These are phyloP conservation scores for Salvelinus namaycush DNA, from an alignment of 2,113 vertebrate species.

Conservation along the genomic window DNA sequence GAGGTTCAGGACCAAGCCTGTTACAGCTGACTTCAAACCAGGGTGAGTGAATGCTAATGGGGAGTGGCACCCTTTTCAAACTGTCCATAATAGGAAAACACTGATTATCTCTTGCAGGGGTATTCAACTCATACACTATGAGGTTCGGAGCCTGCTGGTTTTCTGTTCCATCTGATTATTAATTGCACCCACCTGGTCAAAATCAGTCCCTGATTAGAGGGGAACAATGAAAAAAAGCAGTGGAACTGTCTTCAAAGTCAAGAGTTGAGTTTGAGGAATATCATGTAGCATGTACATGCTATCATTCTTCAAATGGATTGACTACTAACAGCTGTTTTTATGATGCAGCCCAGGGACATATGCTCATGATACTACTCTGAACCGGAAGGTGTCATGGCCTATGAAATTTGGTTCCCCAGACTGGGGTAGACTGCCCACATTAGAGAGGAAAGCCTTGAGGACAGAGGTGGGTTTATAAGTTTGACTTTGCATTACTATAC, in stretches of 20 bases:
- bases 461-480: slow-evolving; percentile 67
- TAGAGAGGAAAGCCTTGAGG: slow-evolving; percentile 71
- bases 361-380: slow-evolving; percentile 8
- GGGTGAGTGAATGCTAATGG: slow-evolving; percentile 68
- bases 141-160: too few species aligned
- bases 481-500: not conserved
- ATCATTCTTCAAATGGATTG: accelerated
- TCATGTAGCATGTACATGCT: not conserved
- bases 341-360: slow-evolving; percentile 80
- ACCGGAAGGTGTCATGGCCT: slow-evolving; percentile 80
- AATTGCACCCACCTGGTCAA: too few species aligned
- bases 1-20: slow-evolving; percentile 51
- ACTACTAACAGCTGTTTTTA: slow-evolving; percentile 30
- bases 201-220: too few species aligned
- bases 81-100: not conserved
- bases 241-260: too few species aligned
- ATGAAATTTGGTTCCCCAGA: slow-evolving; percentile 87
- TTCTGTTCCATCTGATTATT: too few species aligned
- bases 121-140: too few species aligned
- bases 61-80: not conserved
- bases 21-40: slow-evolving; percentile 54
- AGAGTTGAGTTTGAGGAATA: too few species aligned
- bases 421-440: slow-evolving; percentile 73
- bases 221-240: too few species aligned
- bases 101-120: not conserved